These are phyloP conservation scores for Nasonia oneida DNA, from an alignment of 2,888 invertebrate species.

Conservation along the genomic window DNA sequence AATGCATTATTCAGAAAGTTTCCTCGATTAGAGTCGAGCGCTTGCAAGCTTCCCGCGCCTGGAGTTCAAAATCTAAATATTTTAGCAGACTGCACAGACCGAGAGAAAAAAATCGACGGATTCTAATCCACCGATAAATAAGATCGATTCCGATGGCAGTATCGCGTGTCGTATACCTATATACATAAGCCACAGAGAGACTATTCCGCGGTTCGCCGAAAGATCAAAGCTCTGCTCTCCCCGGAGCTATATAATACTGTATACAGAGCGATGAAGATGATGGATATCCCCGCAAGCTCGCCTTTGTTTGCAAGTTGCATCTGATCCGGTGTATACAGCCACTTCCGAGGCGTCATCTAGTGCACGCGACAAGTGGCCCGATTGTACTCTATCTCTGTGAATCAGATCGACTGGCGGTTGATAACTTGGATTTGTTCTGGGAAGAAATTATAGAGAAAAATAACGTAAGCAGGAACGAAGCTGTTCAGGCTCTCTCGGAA, in stretches of 20 bases:
- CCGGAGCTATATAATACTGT: not conserved
- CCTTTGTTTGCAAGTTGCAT: not conserved
- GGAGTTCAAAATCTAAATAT: no score
- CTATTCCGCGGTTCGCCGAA: not conserved
- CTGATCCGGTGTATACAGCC: not conserved
- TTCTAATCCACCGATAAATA: no score
- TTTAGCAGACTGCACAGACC: no score
- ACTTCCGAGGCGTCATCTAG: not conserved
- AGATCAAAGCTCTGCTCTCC: not conserved
- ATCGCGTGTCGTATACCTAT: no score
- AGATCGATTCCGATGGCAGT: no score
- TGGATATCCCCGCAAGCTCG: not conserved
- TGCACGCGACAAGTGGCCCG: not conserved
- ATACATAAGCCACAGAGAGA: not conserved
- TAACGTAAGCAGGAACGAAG: not conserved
- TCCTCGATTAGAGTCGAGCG: constrained; percentile 41
- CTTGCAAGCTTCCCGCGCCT: no score
- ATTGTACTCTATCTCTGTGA: not conserved
- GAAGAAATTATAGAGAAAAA: no score
- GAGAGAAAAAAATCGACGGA: no score
- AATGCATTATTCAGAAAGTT: constrained; percentile 50
- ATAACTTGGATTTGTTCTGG: no score
- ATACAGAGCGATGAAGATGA: not conserved
- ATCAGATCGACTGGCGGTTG: no score
- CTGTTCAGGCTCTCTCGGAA: not conserved